Evolutionary conservation across 2,113 vertebrate genomes (phyloP).

Genomic region (Thinocorus orbignyianus): DNA sequence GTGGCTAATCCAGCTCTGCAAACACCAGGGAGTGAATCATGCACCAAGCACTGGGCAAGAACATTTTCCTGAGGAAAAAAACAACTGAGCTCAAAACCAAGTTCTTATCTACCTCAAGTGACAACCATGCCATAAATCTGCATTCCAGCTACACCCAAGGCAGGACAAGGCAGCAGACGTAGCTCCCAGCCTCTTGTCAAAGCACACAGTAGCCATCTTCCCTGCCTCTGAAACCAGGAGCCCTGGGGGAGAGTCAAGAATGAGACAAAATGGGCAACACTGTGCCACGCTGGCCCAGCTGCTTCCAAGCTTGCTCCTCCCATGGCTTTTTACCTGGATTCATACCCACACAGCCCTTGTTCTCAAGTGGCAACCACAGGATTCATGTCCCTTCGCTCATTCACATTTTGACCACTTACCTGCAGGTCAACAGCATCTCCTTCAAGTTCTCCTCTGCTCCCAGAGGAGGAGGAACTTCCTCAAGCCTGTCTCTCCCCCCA

Average conservation of each 20-base stretch:
- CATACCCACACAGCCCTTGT: neutral
- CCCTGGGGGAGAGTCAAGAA: neutral
- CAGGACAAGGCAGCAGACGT: neutral
- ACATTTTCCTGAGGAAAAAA: neutral
- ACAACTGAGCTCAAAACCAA: neutral
- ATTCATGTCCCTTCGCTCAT: neutral
- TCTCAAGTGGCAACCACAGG: neutral
- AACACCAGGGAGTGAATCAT: neutral
- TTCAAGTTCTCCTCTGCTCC: neutral
- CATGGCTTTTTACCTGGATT: neutral
- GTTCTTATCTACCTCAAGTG: neutral
- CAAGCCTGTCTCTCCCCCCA: neutral
- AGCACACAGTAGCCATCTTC: neutral
- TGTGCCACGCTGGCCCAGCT: neutral
- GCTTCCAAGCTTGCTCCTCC: neutral
- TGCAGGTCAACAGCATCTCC: neutral
- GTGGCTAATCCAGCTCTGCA: neutral
- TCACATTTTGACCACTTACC: neutral
- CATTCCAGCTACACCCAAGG: constrained; percentile 17
- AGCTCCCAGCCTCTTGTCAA: neutral
- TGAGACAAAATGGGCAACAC: neutral
- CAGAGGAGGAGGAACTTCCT: neutral
- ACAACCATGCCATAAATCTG: neutral
- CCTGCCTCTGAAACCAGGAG: neutral
- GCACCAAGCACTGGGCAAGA: accelerated